Evolutionary conservation across 2,797 vertebrate genomes (phyloP).

Genomic region (Danionella dracula): DNA sequence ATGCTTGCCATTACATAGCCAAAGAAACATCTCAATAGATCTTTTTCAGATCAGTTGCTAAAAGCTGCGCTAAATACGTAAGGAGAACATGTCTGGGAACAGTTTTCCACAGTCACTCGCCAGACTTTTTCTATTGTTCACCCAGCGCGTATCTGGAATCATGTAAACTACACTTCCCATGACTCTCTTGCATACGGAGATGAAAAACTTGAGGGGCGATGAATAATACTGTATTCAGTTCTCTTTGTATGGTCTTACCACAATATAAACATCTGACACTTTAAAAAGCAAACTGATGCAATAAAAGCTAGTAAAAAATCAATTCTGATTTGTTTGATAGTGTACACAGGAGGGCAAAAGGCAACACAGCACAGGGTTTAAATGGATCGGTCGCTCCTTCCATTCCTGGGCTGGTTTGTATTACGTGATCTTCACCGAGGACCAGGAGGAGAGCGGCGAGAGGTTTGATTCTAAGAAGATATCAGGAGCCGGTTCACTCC

Average conservation of each 20-base stretch:
- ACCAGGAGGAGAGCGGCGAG: slow-evolving; percentile 44
- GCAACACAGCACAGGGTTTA: slow-evolving; percentile 49
- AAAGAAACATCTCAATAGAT: too few species aligned
- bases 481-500: slow-evolving; percentile 36
- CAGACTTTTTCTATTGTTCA: too few species aligned
- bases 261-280: too few species aligned
- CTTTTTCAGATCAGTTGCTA: not conserved
- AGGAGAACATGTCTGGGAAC: too few species aligned
- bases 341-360: slow-evolving; percentile 29
- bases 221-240: not conserved
- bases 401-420: slow-evolving; percentile 47
- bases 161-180: not conserved
- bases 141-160: too few species aligned
- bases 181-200: not conserved
- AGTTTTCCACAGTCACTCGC: too few species aligned
- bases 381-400: slow-evolving; percentile 38
- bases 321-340: not conserved
- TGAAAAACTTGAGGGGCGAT: not conserved
- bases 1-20: too few species aligned
- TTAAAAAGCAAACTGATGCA: too few species aligned
- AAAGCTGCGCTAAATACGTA: not conserved
- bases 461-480: slow-evolving; percentile 45
- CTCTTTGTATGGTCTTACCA: too few species aligned
- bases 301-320: slow-evolving; percentile 2
- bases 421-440: slow-evolving; percentile 39